Conservation (phyloP, 1,140 invertebrate genomes). For the Colletes latitarsis region DNA sequence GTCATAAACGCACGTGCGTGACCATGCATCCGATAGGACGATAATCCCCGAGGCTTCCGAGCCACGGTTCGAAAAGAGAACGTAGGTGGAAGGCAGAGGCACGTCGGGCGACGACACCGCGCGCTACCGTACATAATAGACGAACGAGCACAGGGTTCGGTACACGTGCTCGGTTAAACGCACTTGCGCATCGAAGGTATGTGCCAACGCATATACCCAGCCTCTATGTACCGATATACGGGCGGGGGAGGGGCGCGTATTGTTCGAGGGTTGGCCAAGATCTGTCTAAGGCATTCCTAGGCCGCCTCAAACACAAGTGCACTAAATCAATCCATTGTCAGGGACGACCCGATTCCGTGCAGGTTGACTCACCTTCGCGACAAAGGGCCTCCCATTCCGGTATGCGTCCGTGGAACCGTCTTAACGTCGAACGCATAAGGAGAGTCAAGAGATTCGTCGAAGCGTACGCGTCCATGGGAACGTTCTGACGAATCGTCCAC, state of each 20-base stretch:
- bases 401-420: constrained; percentile 18
- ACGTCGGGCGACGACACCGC: constrained; percentile 21
- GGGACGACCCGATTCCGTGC: constrained; percentile 65
- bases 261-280: constrained; percentile 41
- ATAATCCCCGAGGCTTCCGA: constrained; percentile 64
- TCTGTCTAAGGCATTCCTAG: constrained; percentile 58
- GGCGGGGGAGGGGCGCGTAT: neutral
- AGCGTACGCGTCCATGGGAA: constrained; percentile 36
- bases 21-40: constrained; percentile 66
- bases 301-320: constrained; percentile 62
- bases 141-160: constrained; percentile 9
- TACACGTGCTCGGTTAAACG: constrained; percentile 29
- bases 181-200: constrained; percentile 17
- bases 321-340: constrained; percentile 77
- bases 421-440: constrained; percentile 18
- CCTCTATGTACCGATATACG: constrained; percentile 6
- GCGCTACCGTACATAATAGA: constrained; percentile 35
- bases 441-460: constrained; percentile 17
- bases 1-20: constrained; percentile 63
- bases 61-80: constrained; percentile 52
- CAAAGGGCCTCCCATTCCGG: constrained; percentile 56
- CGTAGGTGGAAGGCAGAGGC: constrained; percentile 56
- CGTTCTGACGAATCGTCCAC: constrained; percentile 58
- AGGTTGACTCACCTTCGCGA: constrained; percentile 72
- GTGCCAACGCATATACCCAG: neutral